Percentiles rank a stretch among this genome's conserved stretches.
Evolutionary conservation across 2,888 invertebrate species (phyloP).

Genomic region (Tubulanus polymorphus): DNA sequence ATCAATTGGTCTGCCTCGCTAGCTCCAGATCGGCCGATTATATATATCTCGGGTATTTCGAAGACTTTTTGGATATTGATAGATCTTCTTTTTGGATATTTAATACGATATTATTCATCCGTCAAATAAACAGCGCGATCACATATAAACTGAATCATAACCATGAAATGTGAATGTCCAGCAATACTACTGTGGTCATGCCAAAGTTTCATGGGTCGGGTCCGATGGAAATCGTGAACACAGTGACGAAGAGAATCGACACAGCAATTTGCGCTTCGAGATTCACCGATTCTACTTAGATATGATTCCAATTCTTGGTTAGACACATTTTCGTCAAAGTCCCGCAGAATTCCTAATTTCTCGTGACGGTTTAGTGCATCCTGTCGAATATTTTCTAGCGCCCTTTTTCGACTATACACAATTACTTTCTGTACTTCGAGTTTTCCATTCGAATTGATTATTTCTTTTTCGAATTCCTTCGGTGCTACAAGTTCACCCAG

Average conservation of each 20-base stretch:
- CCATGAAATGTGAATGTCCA: background rate
- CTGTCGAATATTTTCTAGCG: background rate
- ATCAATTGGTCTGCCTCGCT: background rate
- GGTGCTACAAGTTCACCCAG: background rate
- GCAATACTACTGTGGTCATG: slow-evolving; percentile 1
- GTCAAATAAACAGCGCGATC: background rate
- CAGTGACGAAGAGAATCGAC: too few species aligned
- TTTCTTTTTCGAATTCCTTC: background rate
- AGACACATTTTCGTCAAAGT: too few species aligned
- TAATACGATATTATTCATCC: background rate
- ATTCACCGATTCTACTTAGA: too few species aligned
- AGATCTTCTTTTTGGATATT: background rate
- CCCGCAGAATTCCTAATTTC: background rate
- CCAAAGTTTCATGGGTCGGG: background rate
- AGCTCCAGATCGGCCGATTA: background rate
- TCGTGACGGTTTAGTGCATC: background rate
- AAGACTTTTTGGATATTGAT: background rate
- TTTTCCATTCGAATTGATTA: background rate
- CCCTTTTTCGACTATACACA: background rate
- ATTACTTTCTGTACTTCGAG: background rate
- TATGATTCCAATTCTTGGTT: too few species aligned
- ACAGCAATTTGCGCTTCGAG: too few species aligned
- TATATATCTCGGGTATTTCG: background rate
- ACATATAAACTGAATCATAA: background rate
- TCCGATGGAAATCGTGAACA: background rate